Percentiles rank a stretch among this genome's conserved stretches.
phyloP scores from a whole-genome alignment of 2,113 vertebrate species.

The Nyctereutes procyonoides region DNA sequence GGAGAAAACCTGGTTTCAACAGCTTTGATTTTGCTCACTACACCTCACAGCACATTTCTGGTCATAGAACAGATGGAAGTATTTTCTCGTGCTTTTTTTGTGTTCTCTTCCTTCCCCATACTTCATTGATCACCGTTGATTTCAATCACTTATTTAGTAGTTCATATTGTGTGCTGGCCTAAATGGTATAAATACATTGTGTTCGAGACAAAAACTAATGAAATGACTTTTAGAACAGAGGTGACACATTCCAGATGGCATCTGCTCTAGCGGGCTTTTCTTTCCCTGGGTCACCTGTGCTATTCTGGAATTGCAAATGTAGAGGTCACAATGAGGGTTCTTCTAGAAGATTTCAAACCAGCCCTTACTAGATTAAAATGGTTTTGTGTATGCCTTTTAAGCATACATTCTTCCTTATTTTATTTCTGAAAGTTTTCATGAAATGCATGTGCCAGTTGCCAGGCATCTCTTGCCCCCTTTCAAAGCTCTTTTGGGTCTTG shows the following conservation, averaged over 20 bases:
- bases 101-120: not conserved
- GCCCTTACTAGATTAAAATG: not conserved
- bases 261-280: not conserved
- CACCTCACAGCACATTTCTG: not conserved
- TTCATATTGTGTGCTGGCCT: not conserved
- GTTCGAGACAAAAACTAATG: not conserved
- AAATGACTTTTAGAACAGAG: not conserved
- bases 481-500: not conserved
- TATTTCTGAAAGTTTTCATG: not conserved
- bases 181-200: not conserved
- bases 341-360: not conserved
- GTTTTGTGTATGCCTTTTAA: not conserved
- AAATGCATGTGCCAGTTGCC: not conserved
- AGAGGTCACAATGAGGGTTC: not conserved
- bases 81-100: not conserved
- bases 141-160: not conserved
- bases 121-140: not conserved
- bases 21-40: not conserved
- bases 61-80: too few relatives aligned
- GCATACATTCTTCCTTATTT: slow-evolving; percentile 4
- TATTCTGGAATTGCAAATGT: not conserved
- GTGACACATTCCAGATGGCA: not conserved
- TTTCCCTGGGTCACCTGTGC: not conserved
- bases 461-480: not conserved
- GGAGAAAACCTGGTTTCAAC: not conserved